Base-by-base conservation (phyloP, 2,888 invertebrate genomes). In the Amiota communis region DNA sequence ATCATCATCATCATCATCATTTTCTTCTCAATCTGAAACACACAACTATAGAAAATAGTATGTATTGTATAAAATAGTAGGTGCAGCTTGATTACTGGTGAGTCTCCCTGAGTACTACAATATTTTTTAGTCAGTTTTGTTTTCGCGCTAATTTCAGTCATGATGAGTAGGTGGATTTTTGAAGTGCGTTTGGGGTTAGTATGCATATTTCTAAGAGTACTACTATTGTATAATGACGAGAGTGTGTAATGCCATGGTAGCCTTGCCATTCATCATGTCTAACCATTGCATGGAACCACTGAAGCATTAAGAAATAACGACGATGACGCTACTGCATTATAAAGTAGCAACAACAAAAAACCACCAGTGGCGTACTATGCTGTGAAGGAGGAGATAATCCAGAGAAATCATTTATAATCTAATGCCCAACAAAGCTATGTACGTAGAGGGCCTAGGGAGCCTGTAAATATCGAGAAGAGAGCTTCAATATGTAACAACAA, bases 301-400 rank as follows among this genome's bases (percentile, higher is more conserved):
- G 84, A 83, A 83, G 82, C 83, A 81, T 84, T 36, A 36, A 36
- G 36, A 36, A 36, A 36, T 6, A 6, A 36, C 36, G 36, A 36
- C 36, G 8, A 36, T 6, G 36, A 36, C 36, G 36, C 36, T 36
- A 36, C 36, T 36, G 36, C 3, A 36, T 36, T 36, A 36, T 36
- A 36, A 36, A 36, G 36, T 36, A 36, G 36, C 36, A 36, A 6
- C 36, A 36, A 36, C 36, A 6, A 36, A 2, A 71, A 85, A 83
- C 75, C 51, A 57, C 15, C 59, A 59, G 53, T 51, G 53, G 53
- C 53, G n/a, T 2, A 4, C 53, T 36, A 36, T 4, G 36, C 36
- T 0, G 36, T 36, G 8, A 36, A 2, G 4, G 8, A 36, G 36
- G 6, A 36, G 36, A 6, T 36, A 6, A 6, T 36, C 3, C 23